Conservation (phyloP, 2,113 vertebrate genomes). For the Heterochromis multidens region DNA sequence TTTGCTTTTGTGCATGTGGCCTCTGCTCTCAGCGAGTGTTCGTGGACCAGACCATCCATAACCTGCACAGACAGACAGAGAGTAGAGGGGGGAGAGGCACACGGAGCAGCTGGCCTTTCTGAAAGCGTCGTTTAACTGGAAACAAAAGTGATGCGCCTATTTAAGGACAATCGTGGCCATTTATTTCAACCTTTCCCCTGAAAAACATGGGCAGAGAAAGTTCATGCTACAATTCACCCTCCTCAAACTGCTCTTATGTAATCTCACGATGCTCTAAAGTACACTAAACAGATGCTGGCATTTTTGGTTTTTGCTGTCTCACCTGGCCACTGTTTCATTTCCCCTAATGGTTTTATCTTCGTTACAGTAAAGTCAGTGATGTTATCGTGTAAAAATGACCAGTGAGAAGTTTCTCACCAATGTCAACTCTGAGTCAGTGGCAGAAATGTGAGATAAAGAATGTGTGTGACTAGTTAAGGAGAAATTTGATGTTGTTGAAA, state of each 20-base stretch:
- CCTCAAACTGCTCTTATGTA: not conserved
- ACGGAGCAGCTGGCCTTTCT: constrained; percentile 18
- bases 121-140: not conserved
- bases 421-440: not conserved
- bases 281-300: not conserved
- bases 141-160: constrained; percentile 1
- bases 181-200: not conserved
- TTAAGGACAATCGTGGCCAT: not conserved
- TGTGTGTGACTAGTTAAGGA: not conserved
- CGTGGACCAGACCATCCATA: constrained; percentile 74
- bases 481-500: not conserved
- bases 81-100: not conserved
- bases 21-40: constrained; percentile 77
- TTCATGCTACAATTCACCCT: not conserved
- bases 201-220: not conserved
- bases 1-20: constrained; percentile 89
- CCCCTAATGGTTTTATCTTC: not conserved
- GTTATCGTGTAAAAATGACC: not conserved
- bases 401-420: not conserved
- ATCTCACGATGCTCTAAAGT: not conserved
- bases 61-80: constrained; percentile 73
- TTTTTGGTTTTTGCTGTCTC: not conserved
- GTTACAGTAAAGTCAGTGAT: constrained; percentile 15
- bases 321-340: not conserved
- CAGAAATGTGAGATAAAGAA: not conserved